Evolutionary conservation across 2,888 invertebrate genomes (phyloP).

Genomic region (Drosophila neonasuta): DNA sequence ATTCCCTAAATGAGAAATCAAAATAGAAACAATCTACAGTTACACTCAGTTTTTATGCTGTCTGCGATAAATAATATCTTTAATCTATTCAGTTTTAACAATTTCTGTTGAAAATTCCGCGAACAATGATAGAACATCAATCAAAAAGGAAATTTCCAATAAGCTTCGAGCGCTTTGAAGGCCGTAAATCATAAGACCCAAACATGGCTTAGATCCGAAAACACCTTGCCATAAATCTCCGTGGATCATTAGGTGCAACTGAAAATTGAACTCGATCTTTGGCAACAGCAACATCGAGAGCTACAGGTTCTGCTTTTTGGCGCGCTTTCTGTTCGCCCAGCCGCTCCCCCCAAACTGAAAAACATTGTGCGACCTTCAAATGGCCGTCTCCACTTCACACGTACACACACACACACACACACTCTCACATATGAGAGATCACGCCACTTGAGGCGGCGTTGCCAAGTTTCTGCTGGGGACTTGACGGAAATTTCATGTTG

Average conservation of each 20-base stretch:
- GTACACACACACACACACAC: constrained; percentile 22
- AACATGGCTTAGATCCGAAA: constrained; percentile 64
- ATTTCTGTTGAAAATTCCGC: constrained; percentile 37
- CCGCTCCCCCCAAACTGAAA: constrained; percentile 19
- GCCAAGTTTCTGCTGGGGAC: constrained; percentile 58
- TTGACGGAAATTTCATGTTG: constrained; percentile 65
- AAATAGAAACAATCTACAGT: constrained; percentile 2
- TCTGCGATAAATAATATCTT: neutral
- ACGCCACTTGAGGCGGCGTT: constrained; percentile 70
- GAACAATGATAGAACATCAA: constrained; percentile 57
- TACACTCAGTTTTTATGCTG: neutral
- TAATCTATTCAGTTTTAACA: constrained; percentile 15
- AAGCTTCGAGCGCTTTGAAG: constrained; percentile 58
- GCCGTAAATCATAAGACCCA: constrained; percentile 63
- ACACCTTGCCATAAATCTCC: constrained; percentile 68
- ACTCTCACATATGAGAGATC: constrained; percentile 49
- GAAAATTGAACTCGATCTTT: constrained; percentile 55
- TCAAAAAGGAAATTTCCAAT: constrained; percentile 60
- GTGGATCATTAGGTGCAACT: constrained; percentile 70
- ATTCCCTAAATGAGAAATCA: neutral
- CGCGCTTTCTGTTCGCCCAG: constrained; percentile 57
- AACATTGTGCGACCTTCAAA: constrained; percentile 68
- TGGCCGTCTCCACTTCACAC: constrained; percentile 54
- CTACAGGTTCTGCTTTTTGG: constrained; percentile 52
- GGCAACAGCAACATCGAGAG: constrained; percentile 10